These are phyloP conservation scores for Ceyx margarethae DNA, from an alignment of 2,113 vertebrate species.

Conservation along the genomic window DNA sequence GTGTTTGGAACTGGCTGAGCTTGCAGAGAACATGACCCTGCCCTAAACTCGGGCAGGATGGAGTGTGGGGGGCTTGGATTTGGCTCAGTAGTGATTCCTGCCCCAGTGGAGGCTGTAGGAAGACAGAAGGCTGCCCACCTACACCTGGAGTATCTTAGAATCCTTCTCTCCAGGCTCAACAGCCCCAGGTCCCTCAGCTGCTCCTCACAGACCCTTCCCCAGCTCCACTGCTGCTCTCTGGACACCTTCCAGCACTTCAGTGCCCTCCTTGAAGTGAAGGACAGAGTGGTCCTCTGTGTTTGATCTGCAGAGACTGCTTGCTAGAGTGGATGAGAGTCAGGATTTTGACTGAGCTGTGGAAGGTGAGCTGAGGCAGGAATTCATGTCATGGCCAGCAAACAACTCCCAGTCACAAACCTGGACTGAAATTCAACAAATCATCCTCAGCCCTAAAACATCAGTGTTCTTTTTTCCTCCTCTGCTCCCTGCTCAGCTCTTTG, in stretches of 20 bases:
- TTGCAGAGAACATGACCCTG: background rate
- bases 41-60: accelerated
- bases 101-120: background rate
- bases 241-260: too few relatives aligned
- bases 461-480: background rate
- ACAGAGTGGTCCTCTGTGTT: background rate
- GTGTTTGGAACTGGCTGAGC: background rate
- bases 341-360: background rate
- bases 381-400: background rate
- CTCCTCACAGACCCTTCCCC: too few relatives aligned
- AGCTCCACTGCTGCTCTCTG: too few relatives aligned
- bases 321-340: background rate
- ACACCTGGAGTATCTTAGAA: background rate
- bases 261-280: background rate
- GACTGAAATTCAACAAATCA: background rate
- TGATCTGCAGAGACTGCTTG: accelerated
- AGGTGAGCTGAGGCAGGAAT: background rate
- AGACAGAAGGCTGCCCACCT: background rate
- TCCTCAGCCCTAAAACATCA: background rate
- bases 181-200: too few relatives aligned
- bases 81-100: accelerated
- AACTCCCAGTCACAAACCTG: background rate
- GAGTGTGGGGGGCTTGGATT: accelerated
- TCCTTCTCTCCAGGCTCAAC: background rate
- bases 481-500: background rate